phyloP scores from a whole-genome alignment of 2,113 vertebrate species.

The Syngnathoides biaculeatus region DNA sequence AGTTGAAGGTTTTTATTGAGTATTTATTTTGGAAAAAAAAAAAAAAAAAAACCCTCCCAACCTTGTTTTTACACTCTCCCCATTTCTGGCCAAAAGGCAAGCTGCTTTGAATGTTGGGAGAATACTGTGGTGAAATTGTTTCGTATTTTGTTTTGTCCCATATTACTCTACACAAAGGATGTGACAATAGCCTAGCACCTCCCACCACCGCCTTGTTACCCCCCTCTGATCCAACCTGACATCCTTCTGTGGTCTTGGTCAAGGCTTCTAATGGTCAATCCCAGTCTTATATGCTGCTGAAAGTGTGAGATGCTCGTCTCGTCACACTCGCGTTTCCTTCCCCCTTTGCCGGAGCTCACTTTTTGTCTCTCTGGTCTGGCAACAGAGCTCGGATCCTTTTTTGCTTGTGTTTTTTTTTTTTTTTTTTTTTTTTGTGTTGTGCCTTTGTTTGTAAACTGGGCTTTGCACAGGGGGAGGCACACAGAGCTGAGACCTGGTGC shows the following conservation, averaged over 20 bases:
- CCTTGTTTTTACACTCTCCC: constrained; percentile 51
- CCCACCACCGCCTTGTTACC: constrained; percentile 56
- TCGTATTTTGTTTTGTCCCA: constrained; percentile 35
- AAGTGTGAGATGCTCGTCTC: constrained; percentile 50
- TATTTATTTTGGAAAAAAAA: constrained; percentile 76
- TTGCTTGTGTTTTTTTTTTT: too few species aligned
- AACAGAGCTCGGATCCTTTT: constrained; percentile 54
- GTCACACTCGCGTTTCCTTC: constrained; percentile 37
- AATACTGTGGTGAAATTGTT: constrained; percentile 61
- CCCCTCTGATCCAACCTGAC: constrained; percentile 45
- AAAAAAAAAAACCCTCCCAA: constrained; percentile 36
- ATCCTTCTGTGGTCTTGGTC: constrained; percentile 33
- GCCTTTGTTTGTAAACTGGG: constrained; percentile 72
- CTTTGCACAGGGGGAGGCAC: constrained; percentile 48
- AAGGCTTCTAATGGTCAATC: constrained; percentile 42
- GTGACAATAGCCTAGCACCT: constrained; percentile 59
- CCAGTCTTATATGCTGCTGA: constrained; percentile 72
- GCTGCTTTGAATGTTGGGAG: constrained; percentile 83
- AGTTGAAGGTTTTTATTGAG: constrained; percentile 76
- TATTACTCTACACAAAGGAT: constrained; percentile 47
- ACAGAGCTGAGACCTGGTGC: constrained; percentile 50
- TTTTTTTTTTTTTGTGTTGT: constrained; percentile 70
- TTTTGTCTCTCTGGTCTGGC: constrained; percentile 24
- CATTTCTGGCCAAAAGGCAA: constrained; percentile 79
- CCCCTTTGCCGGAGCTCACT: constrained; percentile 1